Evolutionary conservation across 2,888 invertebrate genomes (phyloP).

Genomic region (Oconnorella tubifera): DNA sequence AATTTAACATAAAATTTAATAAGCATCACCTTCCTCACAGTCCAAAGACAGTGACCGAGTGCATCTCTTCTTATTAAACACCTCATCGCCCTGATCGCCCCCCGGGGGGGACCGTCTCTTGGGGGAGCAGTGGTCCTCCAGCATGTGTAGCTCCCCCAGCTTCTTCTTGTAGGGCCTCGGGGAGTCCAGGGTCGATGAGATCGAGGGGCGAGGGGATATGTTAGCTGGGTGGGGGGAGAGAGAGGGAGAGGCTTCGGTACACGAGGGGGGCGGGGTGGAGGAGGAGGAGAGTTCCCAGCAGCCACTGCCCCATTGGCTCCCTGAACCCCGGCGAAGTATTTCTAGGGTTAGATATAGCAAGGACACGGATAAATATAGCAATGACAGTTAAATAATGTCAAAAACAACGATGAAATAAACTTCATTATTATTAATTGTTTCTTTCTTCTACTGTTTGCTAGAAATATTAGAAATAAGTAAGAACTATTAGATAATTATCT

Average conservation of each 20-base stretch:
- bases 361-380: too few relatives aligned
- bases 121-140: too few relatives aligned
- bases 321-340: too few relatives aligned
- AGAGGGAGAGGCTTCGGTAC: not conserved
- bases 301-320: not conserved
- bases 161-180: not conserved
- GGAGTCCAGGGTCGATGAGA: not conserved
- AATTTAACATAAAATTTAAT: too few relatives aligned
- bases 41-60: not conserved
- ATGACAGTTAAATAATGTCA: too few relatives aligned
- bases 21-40: not conserved
- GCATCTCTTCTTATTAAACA: not conserved
- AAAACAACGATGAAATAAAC: too few relatives aligned
- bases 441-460: too few relatives aligned
- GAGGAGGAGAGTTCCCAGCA: not conserved
- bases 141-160: not conserved
- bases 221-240: not conserved
- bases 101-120: not conserved
- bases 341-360: too few relatives aligned
- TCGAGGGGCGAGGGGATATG: not conserved
- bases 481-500: too few relatives aligned
- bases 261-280: not conserved
- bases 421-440: too few relatives aligned
- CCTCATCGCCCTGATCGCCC: not conserved
- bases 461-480: too few relatives aligned